phyloP scores from a whole-genome alignment of 2,113 vertebrate species.

The Aptenodytes forsteri region DNA sequence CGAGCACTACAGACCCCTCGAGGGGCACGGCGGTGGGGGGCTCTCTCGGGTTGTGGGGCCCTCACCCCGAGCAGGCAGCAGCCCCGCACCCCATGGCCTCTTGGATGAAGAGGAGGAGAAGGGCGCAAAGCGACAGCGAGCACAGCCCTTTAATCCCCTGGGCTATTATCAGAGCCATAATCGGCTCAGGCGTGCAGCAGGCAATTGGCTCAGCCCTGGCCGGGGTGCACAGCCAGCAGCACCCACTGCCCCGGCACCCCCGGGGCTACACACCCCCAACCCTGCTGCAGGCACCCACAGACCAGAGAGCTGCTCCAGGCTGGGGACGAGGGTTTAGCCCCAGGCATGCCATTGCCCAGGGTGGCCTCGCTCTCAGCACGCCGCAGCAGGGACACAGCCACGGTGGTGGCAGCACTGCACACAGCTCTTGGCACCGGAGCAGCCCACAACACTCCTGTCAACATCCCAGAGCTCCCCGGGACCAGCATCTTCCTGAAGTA shows the following conservation, averaged over 20 bases:
- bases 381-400: rapidly evolving
- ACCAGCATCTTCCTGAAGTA: neutral
- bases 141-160: slow-evolving; percentile 68
- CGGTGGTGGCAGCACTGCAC: rapidly evolving
- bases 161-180: slow-evolving; percentile 79
- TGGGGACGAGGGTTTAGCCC: neutral
- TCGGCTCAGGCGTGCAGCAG: slow-evolving; percentile 63
- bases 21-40: rapidly evolving
- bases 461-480: no score
- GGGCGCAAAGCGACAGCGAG: neutral
- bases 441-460: rapidly evolving
- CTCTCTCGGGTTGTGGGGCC: rapidly evolving
- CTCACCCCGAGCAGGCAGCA: rapidly evolving
- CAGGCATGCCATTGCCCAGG: rapidly evolving
- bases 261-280: rapidly evolving
- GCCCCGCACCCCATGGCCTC: neutral
- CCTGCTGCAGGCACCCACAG: neutral
- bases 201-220: slow-evolving; percentile 37
- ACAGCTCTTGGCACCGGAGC: no score
- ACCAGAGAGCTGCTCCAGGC: neutral
- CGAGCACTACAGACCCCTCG: rapidly evolving
- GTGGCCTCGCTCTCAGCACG: no score
- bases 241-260: neutral
- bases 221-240: neutral
- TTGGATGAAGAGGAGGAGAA: slow-evolving; percentile 45